Evolutionary conservation across 2,888 invertebrate genomes (phyloP).

Genomic region (Dolichopus griseipennis): DNA sequence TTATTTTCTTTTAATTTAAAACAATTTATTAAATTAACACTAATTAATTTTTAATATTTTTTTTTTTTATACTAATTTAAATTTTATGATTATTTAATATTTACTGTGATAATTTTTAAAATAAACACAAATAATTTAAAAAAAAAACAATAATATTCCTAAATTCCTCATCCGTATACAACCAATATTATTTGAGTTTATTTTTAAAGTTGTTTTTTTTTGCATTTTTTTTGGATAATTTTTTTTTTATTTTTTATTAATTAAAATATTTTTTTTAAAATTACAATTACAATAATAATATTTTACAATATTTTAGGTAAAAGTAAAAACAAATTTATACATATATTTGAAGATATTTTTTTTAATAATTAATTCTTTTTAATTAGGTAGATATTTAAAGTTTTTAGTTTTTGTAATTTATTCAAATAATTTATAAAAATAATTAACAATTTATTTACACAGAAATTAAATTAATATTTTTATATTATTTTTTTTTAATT

Average conservation of each 20-base stretch:
- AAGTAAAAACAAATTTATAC: not conserved
- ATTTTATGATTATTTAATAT: too few relatives aligned
- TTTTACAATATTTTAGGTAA: not conserved
- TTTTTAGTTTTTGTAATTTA: not conserved
- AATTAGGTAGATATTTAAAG: not conserved
- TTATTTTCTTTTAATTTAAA: too few relatives aligned
- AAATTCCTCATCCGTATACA: not conserved
- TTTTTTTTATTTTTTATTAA: not conserved
- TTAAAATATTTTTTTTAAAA: not conserved
- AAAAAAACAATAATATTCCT: not conserved
- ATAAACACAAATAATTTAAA: too few relatives aligned
- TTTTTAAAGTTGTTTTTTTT: not conserved
- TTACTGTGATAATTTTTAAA: too few relatives aligned
- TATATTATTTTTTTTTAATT: too few relatives aligned
- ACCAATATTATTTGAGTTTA: not conserved
- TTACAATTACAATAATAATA: not conserved
- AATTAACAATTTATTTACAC: slow-evolving; percentile 2
- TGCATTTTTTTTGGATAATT: too few relatives aligned
- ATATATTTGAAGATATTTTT: not conserved
- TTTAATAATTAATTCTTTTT: too few relatives aligned
- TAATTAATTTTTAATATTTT: too few relatives aligned
- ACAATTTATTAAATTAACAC: too few relatives aligned
- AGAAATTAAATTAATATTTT: not conserved
- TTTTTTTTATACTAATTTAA: too few relatives aligned
- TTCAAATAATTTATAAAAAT: not conserved